phyloP scores from a whole-genome alignment of 1,140 invertebrate genomes.

The Drosophila lacertosa region DNA sequence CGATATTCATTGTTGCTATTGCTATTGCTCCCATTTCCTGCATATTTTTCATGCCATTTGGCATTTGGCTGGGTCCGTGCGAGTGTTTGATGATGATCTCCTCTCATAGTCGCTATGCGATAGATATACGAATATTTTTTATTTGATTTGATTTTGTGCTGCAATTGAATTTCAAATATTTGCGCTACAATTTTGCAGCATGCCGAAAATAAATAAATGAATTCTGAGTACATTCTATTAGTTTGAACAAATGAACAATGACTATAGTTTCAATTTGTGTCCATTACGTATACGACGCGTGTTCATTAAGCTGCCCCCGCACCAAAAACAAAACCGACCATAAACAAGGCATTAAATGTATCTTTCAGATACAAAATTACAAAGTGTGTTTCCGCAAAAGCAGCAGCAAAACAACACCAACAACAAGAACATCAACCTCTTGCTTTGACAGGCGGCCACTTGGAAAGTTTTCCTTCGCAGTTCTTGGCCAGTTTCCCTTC shows the following conservation, averaged over 20 bases:
- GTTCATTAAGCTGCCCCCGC: slow-evolving; percentile 32
- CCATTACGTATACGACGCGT: slow-evolving; percentile 51
- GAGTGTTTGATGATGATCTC: slow-evolving; percentile 15
- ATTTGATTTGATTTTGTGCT: slow-evolving; percentile 55
- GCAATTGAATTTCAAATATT: slow-evolving; percentile 81
- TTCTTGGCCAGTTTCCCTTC: slow-evolving; percentile 6
- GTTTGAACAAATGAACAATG: slow-evolving; percentile 49
- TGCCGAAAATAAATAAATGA: slow-evolving; percentile 61
- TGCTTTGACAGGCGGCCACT: slow-evolving; percentile 8
- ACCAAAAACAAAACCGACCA: slow-evolving; percentile 10
- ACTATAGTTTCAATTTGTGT: slow-evolving; percentile 67
- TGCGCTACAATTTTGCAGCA: slow-evolving; percentile 58
- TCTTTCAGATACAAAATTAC: slow-evolving; percentile 9
- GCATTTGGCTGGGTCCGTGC: slow-evolving; percentile 23
- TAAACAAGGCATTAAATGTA: slow-evolving; percentile 36
- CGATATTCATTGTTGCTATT: slow-evolving; percentile 14
- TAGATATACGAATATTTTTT: slow-evolving; percentile 51
- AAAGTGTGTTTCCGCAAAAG: slow-evolving; percentile 3
- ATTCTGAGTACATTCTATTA: slow-evolving; percentile 70
- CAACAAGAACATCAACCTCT: slow-evolving; percentile 3
- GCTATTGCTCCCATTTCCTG: slow-evolving; percentile 43
- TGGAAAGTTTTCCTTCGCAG: slow-evolving; percentile 5
- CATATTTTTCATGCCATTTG: slow-evolving; percentile 69
- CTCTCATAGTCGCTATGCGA: slow-evolving; percentile 20
- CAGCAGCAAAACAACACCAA: too few relatives aligned